A percentile compares a stretch with the other conserved stretches of the same genome.
Conservation (phyloP, 1,140 invertebrate species). For the Latrodectus geometricus region DNA sequence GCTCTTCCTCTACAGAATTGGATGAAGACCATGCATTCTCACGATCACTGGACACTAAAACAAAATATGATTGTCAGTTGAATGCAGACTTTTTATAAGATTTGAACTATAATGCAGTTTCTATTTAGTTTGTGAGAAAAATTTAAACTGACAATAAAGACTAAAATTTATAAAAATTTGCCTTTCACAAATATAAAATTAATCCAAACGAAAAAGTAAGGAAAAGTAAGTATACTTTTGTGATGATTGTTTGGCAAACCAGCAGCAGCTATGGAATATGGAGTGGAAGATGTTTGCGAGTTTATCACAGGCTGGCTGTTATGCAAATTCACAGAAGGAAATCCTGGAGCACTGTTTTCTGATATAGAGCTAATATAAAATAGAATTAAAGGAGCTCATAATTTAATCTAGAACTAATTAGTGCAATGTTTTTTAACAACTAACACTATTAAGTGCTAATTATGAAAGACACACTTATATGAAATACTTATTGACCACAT, state of each 20-base stretch:
- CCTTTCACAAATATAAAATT: neutral
- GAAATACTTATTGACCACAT: too few species aligned
- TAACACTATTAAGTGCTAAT: neutral
- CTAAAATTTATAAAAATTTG: neutral
- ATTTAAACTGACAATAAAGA: neutral
- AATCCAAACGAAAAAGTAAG: neutral
- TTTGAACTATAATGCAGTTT: too few species aligned
- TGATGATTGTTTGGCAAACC: conserved; percentile 53
- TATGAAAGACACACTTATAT: too few species aligned
- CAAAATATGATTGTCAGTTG: neutral
- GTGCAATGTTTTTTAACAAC: too few species aligned
- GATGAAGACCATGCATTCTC: conserved; percentile 48
- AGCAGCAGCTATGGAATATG: conserved; percentile 56
- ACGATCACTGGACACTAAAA: conserved; percentile 51
- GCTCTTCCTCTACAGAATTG: conserved; percentile 31
- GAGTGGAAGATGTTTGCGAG: conserved; percentile 54
- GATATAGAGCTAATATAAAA: conserved; percentile 16
- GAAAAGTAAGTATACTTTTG: conserved; percentile 24
- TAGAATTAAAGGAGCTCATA: neutral
- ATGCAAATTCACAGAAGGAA: conserved; percentile 36
- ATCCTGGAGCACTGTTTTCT: conserved; percentile 45
- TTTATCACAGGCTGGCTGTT: conserved; percentile 52
- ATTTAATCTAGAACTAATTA: neutral
- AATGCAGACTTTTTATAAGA: too few species aligned
- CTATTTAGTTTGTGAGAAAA: too few species aligned